Evolutionary conservation across 1,140 invertebrate genomes (phyloP), one percentile per base, ranked within the genome.

Genomic region (Lerema accius): DNA sequence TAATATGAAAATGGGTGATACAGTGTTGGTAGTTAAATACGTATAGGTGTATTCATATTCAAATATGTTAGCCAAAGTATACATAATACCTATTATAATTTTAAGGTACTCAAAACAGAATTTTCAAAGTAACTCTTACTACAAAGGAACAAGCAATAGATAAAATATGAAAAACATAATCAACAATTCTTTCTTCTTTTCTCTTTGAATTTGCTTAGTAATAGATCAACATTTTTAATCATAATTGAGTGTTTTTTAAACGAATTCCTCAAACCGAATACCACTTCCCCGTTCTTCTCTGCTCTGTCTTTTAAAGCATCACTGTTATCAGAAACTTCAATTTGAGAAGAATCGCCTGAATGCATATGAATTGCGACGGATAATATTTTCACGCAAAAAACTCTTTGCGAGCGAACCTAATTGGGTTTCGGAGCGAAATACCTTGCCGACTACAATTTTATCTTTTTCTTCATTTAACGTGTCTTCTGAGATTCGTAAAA

Each of bases 341-440:
- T 59, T 59, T 59, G 15, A 46, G 26, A 16, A 32, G 26, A 46
- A 14, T 26, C 26, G 42, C 55, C 43, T 32, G 42, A 59, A 59
- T 59, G 55, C 42, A 59, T 59, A 59, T 43, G 55, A 59, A 59
- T 59, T 46, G 55, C 55, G 42, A 46, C 42, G 55, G 55, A 59
- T 59, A 46, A 59, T 45, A 59, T 59, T 59, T 59, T 37, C 42
- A 35, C 42, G 17, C 42, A 59, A 49, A 58, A 58, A 59, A 58
- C 53, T 40, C 55, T 37, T 46, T 59, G 42, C 45, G 28, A 32
- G 9, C 26, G 42, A 23, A 17, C 6, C 28, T 59, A 59, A 59
- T 59, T 46, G 42, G 46, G 55, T 59, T 5, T 28, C 26, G 28
- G 42, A 35, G 53, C 14, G 26, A 59, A 32, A 59, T 35, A 9